These are phyloP conservation scores for Leptatherina wallacei DNA, from an alignment of 2,797 vertebrate species.

Conservation along the genomic window DNA sequence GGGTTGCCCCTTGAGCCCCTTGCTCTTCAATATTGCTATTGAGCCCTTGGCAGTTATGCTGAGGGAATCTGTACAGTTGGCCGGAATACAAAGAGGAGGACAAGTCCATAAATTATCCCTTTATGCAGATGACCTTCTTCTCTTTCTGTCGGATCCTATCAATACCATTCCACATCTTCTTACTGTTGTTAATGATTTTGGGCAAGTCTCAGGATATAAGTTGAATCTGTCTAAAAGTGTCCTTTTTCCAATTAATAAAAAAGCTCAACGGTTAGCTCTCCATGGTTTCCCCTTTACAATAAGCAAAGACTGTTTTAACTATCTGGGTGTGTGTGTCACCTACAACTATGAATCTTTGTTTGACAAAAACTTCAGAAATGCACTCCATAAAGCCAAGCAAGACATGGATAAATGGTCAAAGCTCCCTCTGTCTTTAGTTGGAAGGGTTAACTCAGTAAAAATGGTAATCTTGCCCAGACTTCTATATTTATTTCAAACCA, in stretches of 20 bases:
- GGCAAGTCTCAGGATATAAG: neutral
- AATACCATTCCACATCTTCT: neutral
- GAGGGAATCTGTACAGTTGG: neutral
- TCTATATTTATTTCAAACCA: no score
- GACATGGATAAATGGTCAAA: conserved; percentile 1
- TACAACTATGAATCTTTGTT: neutral
- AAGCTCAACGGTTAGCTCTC: neutral
- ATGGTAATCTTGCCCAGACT: no score
- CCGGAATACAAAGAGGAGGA: neutral
- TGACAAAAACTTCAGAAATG: neutral
- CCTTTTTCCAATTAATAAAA: neutral
- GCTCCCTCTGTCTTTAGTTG: neutral
- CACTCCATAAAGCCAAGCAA: neutral
- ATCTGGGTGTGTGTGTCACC: neutral
- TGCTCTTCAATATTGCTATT: neutral
- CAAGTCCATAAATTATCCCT: neutral
- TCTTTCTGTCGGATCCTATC: neutral
- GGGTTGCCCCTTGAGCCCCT: neutral
- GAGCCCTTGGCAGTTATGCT: neutral
- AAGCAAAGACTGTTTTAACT: neutral
- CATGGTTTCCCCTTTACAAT: neutral
- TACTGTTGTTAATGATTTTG: no score
- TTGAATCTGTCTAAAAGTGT: neutral
- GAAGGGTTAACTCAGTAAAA: no score
- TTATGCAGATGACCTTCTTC: no score